phyloP scores from a whole-genome alignment of 2,113 vertebrate genomes.

The Corvus cornix region DNA sequence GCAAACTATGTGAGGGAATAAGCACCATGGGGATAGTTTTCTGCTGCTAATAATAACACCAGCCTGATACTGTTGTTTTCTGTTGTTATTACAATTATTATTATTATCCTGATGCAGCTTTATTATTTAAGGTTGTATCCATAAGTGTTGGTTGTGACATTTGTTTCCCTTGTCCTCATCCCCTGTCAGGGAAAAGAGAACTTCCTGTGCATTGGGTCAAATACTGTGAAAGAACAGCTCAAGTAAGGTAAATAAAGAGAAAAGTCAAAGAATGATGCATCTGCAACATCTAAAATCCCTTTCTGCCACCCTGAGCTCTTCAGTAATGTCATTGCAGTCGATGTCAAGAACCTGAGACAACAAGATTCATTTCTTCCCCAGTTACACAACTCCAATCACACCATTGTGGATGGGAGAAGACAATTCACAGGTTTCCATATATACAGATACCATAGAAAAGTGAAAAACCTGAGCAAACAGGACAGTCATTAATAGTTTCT shows the following conservation, averaged over 20 bases:
- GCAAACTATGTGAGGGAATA: neutral
- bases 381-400: neutral
- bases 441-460: neutral
- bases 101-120: neutral
- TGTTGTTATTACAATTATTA: neutral
- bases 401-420: neutral
- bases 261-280: neutral
- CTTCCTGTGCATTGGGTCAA: neutral
- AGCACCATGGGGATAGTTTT: neutral
- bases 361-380: neutral
- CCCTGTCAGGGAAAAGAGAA: neutral
- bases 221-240: neutral
- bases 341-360: neutral
- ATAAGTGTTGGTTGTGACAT: neutral
- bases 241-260: neutral
- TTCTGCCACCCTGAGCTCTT: neutral
- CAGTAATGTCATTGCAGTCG: neutral
- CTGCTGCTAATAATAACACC: neutral
- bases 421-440: neutral
- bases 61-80: neutral
- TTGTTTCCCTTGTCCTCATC: neutral
- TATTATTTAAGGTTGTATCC: neutral
- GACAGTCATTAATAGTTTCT: neutral
- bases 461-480: neutral
- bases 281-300: neutral